Conservation (phyloP, 1,140 invertebrate species). For the Zaprionus inermis region DNA sequence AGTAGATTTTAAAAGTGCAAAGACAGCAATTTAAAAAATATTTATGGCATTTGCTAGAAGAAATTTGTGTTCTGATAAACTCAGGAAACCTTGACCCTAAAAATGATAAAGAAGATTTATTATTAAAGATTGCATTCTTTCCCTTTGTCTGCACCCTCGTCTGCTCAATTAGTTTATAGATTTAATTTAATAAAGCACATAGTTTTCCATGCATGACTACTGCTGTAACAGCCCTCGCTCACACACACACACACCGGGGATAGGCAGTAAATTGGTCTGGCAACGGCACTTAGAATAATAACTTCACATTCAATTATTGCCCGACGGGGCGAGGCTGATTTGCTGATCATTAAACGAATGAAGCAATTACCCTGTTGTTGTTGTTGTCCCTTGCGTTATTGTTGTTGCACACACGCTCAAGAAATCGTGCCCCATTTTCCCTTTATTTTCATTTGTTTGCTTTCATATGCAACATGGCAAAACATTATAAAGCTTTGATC, state of each 20-base stretch:
- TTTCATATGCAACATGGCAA: not conserved
- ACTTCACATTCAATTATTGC: slow-evolving; percentile 69
- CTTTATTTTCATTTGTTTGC: slow-evolving; percentile 3
- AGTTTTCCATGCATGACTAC: not conserved
- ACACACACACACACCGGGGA: not conserved
- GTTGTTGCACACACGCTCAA: not conserved
- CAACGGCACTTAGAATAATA: slow-evolving; percentile 49
- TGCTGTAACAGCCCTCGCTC: not conserved
- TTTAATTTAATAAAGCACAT: not conserved
- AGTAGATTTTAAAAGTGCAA: too few species aligned
- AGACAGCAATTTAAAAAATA: too few species aligned
- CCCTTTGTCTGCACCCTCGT: too few species aligned
- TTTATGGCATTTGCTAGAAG: too few species aligned
- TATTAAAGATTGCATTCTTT: too few species aligned
- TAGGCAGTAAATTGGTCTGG: slow-evolving; percentile 50
- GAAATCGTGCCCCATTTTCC: not conserved
- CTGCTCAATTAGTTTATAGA: too few species aligned
- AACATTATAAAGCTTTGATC: slow-evolving; percentile 9
- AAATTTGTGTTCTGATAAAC: too few species aligned
- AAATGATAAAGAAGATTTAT: too few species aligned
- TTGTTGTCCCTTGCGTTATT: not conserved
- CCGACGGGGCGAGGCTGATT: slow-evolving; percentile 54
- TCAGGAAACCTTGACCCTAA: too few species aligned
- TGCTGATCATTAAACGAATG: slow-evolving; percentile 76
- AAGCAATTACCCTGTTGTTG: slow-evolving; percentile 66